Base-by-base conservation (phyloP, 2,113 vertebrate genomes). In the Tragelaphus strepsiceros region DNA sequence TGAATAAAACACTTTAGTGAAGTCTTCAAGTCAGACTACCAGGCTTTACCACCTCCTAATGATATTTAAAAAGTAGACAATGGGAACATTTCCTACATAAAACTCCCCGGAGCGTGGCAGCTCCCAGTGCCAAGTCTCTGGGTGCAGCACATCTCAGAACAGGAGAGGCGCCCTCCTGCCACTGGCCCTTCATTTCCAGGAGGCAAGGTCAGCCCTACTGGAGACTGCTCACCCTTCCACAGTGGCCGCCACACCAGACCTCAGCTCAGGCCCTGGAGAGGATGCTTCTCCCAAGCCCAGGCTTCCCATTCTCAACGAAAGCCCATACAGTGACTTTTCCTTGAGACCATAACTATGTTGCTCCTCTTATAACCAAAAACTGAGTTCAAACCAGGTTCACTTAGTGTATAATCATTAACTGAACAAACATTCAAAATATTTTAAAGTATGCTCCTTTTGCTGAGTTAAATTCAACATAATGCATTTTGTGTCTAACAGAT, bases 361-460 rank as follows among this genome's bases (percentile, higher is more conserved):
- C 89, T 95, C 39, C 53, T 11, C 35, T 64, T 74, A 46, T 1
- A 61, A 67, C 80, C 22, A 61, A n/a, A 17, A 62, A 61, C 54
- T 2, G 6, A 78, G 46, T 83, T 82, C 84, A 53, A 17, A 59
- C 19, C 59, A 85, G 51, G 83, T 93, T 82, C 54, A 53, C 6
- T 84, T 83, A 71, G 19, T 49, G 12, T 58, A 10, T 49, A 28
- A 51, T 82, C 46, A 71, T 88, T 51, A 78, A 88, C 67, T 96
- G 64, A 84, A 89, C 67, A 89, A 77, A 59, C 56, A 24, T 58
- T 58, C 67, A 43, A 64, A 94, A 89, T 94, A 26, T n/a, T 22
- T 71, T 71, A 96, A 88, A 64, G 53, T 90, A 22, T 59, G 49
- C 35, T 95, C 17, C 13, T 59, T 88, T 80, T 86, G 90, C 78